A percentile compares a stretch with the other conserved stretches of the same genome.
These are phyloP conservation scores for Sphinx pinastri DNA, from an alignment of 2,888 invertebrate species.

Conservation along the genomic window DNA sequence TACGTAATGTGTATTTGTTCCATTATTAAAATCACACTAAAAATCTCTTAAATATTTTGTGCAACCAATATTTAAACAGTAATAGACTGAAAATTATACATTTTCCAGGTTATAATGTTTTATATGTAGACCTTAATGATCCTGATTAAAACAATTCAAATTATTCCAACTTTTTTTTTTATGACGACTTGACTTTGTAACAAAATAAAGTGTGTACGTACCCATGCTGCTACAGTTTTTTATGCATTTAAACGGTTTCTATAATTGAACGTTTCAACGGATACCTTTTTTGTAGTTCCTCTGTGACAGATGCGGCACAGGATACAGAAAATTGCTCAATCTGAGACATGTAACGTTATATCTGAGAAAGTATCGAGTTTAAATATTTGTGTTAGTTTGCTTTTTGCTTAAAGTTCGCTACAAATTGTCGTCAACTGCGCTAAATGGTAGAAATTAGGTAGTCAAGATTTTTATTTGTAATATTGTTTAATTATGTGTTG, in stretches of 20 bases:
- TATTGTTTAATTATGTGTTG: too few species aligned
- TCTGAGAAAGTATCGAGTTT: constrained; percentile 71
- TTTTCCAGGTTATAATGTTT: too few species aligned
- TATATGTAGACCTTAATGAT: not conserved
- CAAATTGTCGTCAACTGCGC: constrained; percentile 13
- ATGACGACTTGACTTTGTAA: not conserved
- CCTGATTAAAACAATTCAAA: not conserved
- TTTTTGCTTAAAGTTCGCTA: constrained; percentile 18
- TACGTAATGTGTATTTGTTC: too few species aligned
- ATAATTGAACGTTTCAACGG: constrained; percentile 62
- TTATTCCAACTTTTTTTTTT: not conserved
- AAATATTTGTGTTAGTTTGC: constrained; percentile 53
- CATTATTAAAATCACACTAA: too few species aligned
- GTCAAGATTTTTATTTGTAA: not conserved
- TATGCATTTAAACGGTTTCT: constrained; percentile 38
- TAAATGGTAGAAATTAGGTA: constrained; percentile 26
- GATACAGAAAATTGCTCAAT: constrained; percentile 78
- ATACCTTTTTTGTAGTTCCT: constrained; percentile 61
- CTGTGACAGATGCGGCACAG: constrained; percentile 74
- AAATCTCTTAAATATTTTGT: too few species aligned
- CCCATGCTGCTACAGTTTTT: constrained; percentile 4
- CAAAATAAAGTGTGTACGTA: not conserved
- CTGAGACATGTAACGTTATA: constrained; percentile 73
- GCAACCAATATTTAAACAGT: too few species aligned
- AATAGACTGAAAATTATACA: too few species aligned